phyloP scores from a whole-genome alignment of 2,113 vertebrate species.

The Pao palembangensis region DNA sequence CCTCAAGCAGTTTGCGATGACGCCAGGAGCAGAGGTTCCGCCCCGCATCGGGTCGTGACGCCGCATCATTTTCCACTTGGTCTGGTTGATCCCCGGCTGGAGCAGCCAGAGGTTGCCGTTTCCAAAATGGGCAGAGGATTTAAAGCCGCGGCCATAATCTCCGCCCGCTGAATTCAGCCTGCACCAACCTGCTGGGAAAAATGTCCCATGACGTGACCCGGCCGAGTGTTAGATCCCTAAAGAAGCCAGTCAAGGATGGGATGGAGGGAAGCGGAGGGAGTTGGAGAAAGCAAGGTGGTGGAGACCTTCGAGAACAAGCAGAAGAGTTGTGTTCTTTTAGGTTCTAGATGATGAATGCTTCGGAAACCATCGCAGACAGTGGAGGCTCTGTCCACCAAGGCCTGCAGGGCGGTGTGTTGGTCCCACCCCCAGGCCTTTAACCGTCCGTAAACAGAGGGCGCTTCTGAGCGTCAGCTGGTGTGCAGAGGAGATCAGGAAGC shows the following conservation, averaged over 20 bases:
- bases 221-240: no score
- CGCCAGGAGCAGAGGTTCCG: constrained; percentile 2
- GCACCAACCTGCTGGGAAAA: constrained; percentile 48
- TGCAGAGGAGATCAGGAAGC: constrained; percentile 12
- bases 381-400: constrained; percentile 4
- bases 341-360: constrained; percentile 16
- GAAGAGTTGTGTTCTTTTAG: no score
- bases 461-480: constrained; percentile 41
- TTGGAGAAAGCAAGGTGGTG: neutral
- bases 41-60: constrained; percentile 8
- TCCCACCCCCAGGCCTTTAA: constrained; percentile 2
- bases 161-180: constrained; percentile 48
- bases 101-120: constrained; percentile 45
- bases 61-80: constrained; percentile 34
- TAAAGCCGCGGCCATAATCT: constrained; percentile 59
- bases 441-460: constrained; percentile 53
- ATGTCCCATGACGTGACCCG: constrained; percentile 34
- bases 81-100: constrained; percentile 45
- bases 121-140: constrained; percentile 59
- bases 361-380: constrained; percentile 15
- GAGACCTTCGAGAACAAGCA: no score
- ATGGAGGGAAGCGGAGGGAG: neutral
- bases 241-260: constrained; percentile 7
- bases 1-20: no score
- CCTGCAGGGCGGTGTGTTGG: constrained; percentile 13